These are phyloP conservation scores for Nycticebus coucang DNA, from an alignment of 2,113 vertebrate genomes.

Conservation along the genomic window DNA sequence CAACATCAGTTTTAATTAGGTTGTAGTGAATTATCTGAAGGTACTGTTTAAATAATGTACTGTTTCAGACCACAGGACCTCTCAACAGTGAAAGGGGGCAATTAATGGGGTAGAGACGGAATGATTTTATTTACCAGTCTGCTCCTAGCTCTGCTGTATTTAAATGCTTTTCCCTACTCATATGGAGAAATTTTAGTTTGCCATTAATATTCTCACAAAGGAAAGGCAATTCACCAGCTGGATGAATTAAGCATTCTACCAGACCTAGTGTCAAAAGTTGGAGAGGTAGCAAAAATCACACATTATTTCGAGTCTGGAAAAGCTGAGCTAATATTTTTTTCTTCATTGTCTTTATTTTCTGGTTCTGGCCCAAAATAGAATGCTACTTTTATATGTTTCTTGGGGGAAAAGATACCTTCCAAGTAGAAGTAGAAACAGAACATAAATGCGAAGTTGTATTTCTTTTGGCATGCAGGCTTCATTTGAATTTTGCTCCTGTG, in stretches of 20 bases:
- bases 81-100: background rate
- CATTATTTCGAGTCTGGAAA: constrained; percentile 81
- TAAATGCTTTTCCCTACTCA: background rate
- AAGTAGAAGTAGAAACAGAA: constrained; percentile 61
- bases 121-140: background rate
- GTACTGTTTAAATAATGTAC: rapidly evolving
- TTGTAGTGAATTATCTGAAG: constrained; percentile 49
- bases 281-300: constrained; percentile 75
- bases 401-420: constrained; percentile 59
- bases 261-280: constrained; percentile 78
- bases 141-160: background rate
- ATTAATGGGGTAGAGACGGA: constrained; percentile 20
- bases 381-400: constrained; percentile 73
- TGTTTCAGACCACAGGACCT: background rate
- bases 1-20: background rate
- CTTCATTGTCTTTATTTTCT: constrained; percentile 74
- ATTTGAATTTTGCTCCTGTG: constrained; percentile 51
- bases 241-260: constrained; percentile 77
- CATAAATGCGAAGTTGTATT: constrained; percentile 70
- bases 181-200: constrained; percentile 42
- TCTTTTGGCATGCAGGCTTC: constrained; percentile 63
- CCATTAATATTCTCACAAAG: constrained; percentile 69
- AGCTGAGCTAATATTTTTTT: constrained; percentile 77
- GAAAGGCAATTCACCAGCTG: constrained; percentile 56
- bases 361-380: constrained; percentile 70